Conservation (phyloP, 2,888 invertebrate species). For the Synergus japonicus region DNA sequence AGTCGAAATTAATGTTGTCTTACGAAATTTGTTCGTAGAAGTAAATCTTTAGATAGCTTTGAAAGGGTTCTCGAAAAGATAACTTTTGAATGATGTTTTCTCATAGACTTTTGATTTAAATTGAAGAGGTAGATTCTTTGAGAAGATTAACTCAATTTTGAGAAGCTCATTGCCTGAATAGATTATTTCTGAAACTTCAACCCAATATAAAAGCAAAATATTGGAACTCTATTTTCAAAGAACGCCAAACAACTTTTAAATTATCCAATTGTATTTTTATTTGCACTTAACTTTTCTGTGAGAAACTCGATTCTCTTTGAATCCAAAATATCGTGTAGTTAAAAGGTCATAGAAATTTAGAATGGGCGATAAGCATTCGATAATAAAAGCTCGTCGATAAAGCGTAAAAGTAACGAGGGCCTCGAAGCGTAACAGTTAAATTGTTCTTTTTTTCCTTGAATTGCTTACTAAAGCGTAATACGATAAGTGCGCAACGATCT, state of each 20-base stretch:
- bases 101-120: neutral
- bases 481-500: slow-evolving; percentile 18
- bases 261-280: neutral
- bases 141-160: neutral
- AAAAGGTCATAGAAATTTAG: slow-evolving; percentile 26
- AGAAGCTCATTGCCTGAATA: neutral
- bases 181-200: too few relatives aligned
- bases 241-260: too few relatives aligned
- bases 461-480: slow-evolving; percentile 31
- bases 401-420: slow-evolving; percentile 25
- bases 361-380: slow-evolving; percentile 20
- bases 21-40: slow-evolving; percentile 19
- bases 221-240: too few relatives aligned
- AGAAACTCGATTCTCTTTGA: neutral
- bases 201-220: too few relatives aligned
- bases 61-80: neutral
- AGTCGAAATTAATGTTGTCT: slow-evolving; percentile 22
- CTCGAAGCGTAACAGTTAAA: slow-evolving; percentile 21
- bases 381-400: slow-evolving; percentile 36
- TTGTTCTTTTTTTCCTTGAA: slow-evolving; percentile 6
- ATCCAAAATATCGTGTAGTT: slow-evolving; percentile 14
- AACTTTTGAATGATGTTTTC: neutral
- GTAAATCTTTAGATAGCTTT: slow-evolving; percentile 8
- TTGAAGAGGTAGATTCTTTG: neutral
- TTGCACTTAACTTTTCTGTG: neutral